Conservation (phyloP, 2,797 vertebrate species). For the Parambassis ranga region DNA sequence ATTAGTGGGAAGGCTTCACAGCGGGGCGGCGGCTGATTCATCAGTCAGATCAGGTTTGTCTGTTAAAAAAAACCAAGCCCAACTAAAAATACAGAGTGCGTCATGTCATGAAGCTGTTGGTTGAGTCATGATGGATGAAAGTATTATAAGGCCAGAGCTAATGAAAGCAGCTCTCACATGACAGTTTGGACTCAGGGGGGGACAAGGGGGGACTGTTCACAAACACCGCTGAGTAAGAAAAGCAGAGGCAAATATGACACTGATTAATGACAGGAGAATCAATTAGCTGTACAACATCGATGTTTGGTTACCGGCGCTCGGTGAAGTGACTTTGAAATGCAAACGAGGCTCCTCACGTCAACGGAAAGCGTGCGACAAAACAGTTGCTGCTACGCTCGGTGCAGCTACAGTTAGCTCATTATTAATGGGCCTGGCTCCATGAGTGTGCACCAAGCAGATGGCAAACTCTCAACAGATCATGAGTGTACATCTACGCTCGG, state of each 20-base stretch:
- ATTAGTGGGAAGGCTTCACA: not conserved
- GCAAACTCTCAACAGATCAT: conserved; percentile 35
- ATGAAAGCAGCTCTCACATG: conserved; percentile 28
- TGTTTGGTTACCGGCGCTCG: conserved; percentile 20
- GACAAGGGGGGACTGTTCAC: not conserved
- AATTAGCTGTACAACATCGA: conserved; percentile 43
- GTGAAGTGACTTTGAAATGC: conserved; percentile 48
- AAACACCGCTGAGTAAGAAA: conserved; percentile 4
- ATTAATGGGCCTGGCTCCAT: conserved; percentile 42
- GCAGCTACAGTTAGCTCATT: conserved; percentile 42
- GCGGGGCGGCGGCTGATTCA: conserved; percentile 28
- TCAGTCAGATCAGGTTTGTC: conserved; percentile 26
- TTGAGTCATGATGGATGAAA: conserved; percentile 31
- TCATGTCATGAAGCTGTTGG: conserved; percentile 11
- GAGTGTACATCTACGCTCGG: conserved; percentile 14
- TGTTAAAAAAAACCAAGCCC: conserved; percentile 3
- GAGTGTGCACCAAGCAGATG: conserved; percentile 58
- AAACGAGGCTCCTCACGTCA: conserved; percentile 23
- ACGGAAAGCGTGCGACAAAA: conserved; percentile 31
- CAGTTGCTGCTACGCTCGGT: conserved; percentile 6
- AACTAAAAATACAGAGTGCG: not conserved
- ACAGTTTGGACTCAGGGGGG: conserved; percentile 35
- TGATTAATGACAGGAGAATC: conserved; percentile 56
- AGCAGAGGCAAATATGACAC: conserved; percentile 37
- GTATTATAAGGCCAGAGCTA: conserved; percentile 31